A percentile compares a stretch with the other conserved stretches of the same genome.
These are phyloP conservation scores for Leptonema lineaticorne DNA, from an alignment of 1,140 invertebrate species.

Conservation along the genomic window DNA sequence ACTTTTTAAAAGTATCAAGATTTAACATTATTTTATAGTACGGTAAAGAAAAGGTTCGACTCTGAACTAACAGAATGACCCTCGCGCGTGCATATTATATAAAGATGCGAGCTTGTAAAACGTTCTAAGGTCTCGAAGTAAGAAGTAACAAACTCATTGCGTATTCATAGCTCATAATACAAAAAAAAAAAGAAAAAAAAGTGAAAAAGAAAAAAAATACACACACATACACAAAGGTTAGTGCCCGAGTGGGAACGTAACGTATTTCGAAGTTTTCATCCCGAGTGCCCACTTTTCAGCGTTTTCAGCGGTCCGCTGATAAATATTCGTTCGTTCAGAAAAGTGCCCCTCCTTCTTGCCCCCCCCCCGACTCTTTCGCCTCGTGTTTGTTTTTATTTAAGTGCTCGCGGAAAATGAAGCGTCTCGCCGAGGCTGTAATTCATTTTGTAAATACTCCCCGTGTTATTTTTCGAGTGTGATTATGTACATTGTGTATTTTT, in stretches of 20 bases:
- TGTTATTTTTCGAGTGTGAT: neutral
- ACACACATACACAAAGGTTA: neutral
- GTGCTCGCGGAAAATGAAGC: neutral
- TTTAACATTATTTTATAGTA: no score
- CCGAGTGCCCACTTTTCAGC: constrained; percentile 1
- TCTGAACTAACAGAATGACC: no score
- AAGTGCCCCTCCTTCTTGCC: no score
- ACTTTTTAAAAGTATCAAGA: no score
- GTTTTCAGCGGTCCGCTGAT: neutral
- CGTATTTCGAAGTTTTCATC: neutral
- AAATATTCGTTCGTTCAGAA: neutral
- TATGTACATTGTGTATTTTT: no score
- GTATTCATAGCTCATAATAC: constrained; percentile 1
- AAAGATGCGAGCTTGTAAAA: no score
- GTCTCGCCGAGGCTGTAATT: constrained; percentile 7
- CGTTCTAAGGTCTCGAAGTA: no score
- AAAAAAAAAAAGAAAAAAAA: no score
- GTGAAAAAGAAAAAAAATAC: no score
- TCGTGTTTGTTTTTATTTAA: neutral
- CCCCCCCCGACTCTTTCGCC: no score
- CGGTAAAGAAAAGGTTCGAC: no score
- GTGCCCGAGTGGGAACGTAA: neutral
- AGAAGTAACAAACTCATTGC: neutral
- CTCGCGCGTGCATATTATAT: no score
- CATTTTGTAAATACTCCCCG: constrained; percentile 9